A percentile compares a stretch with the other conserved stretches of the same genome.
These are phyloP conservation scores for Oxystoma pomonae DNA, from an alignment of 2,888 invertebrate genomes.

Conservation along the genomic window DNA sequence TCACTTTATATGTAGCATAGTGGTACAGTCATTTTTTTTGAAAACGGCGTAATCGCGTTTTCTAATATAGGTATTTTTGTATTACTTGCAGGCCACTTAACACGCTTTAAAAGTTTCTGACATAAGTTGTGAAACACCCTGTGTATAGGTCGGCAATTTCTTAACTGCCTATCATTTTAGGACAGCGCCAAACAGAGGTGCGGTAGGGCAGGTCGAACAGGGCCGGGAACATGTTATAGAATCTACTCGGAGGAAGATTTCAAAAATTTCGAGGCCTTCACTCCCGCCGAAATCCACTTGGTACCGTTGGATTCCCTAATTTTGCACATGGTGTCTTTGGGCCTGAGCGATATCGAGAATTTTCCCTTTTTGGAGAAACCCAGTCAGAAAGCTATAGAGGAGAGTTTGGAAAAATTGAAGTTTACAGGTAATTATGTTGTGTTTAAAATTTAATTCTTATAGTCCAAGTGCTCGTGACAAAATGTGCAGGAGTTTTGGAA, in stretches of 20 bases:
- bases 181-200: conserved; percentile 84
- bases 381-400: conserved; percentile 75
- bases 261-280: conserved; percentile 72
- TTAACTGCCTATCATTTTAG: conserved; percentile 6
- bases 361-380: conserved; percentile 98
- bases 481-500: too few species aligned
- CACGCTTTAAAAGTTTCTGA: too few species aligned
- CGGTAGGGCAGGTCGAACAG: conserved; percentile 87
- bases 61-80: too few species aligned
- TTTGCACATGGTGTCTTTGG: conserved; percentile 90
- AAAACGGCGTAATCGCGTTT: too few species aligned
- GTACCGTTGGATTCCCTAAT: conserved; percentile 91
- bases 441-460: too few species aligned
- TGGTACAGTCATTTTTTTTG: too few species aligned
- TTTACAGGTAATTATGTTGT: conserved; percentile 53
- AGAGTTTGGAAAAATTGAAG: conserved; percentile 79
- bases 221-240: conserved; percentile 93
- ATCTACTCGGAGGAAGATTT: conserved; percentile 83
- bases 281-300: conserved; percentile 89
- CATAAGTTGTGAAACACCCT: too few species aligned
- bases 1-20: too few species aligned
- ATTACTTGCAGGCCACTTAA: too few species aligned
- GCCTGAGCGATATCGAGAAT: conserved; percentile 81
- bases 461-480: too few species aligned
- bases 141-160: too few species aligned